Evolutionary conservation across 2,888 invertebrate species (phyloP), one percentile per base, ranked within the genome.

Genomic region (Eupithecia centaureata): DNA sequence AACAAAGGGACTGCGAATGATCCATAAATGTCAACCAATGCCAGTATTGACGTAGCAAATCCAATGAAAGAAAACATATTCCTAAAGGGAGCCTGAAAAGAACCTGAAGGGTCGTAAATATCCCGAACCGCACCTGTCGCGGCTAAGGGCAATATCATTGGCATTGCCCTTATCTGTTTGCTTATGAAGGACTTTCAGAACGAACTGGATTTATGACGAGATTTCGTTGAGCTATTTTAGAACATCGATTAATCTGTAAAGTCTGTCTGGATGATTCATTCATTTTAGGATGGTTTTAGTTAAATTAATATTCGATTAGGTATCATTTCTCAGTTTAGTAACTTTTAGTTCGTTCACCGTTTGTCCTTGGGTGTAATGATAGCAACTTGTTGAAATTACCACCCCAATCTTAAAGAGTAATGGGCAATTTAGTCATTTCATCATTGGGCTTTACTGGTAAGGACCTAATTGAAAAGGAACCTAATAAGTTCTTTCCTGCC

Each of bases 111-210:
- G 70, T 71, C 76, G 76, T 79, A 79, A 79, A 79, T 77, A 77
- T 68, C 72, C 64, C 71, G 66, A 71, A 68, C 74, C 76, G 72
- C 77, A 79, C 78, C 77, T 79, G 78, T 75, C 77, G 70, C 73
- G 67, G 64, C 73, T 72, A 32, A 57, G 57, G 22, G 57, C 57
- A 32, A 33, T 57, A 57, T 68, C 70, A 77, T 73, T 75, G 71
- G 75, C 76, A 76, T 76, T 76, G 71, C 74, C 70, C 72, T 71
- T 72, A 74, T 76, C 75, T 76, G 75, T 76, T 74, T 77, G 73
- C 74, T 73, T 76, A 74, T 76, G 73, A 73, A 73, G 70, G 70
- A 76, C 73, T 74, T 68, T 70, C 67, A 42, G 42, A 27, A 57
- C 57, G 57, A 57, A 57, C 57, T 30, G 30, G 57, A 57, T 52